phyloP scores from a whole-genome alignment of 2,113 vertebrate species.

The Corythornis vintsioides region DNA sequence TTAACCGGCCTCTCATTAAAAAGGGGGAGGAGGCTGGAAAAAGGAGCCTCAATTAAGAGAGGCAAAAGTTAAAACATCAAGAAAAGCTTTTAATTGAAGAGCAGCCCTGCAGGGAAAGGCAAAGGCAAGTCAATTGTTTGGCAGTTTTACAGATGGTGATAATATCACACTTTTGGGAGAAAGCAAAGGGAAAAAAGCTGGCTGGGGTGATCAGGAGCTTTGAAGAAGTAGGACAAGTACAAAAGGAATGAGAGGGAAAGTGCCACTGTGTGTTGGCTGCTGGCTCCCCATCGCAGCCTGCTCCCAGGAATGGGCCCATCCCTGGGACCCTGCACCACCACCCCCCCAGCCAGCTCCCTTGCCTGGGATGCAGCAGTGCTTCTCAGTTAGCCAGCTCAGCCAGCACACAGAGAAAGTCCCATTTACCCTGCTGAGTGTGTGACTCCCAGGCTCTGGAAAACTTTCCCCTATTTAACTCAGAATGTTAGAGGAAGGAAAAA shows the following conservation, averaged over 20 bases:
- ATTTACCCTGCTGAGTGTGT: neutral
- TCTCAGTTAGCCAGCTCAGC: fast-evolving
- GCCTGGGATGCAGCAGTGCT: neutral
- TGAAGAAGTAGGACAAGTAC: neutral
- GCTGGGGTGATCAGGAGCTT: neutral
- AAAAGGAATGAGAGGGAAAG: neutral
- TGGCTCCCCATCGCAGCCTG: neutral
- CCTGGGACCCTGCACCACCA: neutral
- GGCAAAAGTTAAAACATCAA: slow-evolving; percentile 45
- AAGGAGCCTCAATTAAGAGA: slow-evolving; percentile 22
- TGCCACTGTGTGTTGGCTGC: fast-evolving
- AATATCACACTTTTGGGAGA: slow-evolving; percentile 19
- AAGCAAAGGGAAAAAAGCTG: neutral
- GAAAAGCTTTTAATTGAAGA: slow-evolving; percentile 54
- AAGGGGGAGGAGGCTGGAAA: neutral
- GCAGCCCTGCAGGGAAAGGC: slow-evolving; percentile 28
- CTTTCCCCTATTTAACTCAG: neutral
- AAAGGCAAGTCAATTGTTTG: neutral
- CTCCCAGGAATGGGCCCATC: neutral
- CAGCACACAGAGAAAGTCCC: neutral
- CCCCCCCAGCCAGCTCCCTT: neutral
- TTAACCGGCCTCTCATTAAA: neutral
- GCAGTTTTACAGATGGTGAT: neutral
- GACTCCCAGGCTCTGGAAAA: neutral
- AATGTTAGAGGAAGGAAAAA: neutral